Percentiles rank a stretch among this genome's conserved stretches.
These are phyloP conservation scores for Bombus cullumanus DNA, from an alignment of 1,140 invertebrate genomes.

Conservation along the genomic window DNA sequence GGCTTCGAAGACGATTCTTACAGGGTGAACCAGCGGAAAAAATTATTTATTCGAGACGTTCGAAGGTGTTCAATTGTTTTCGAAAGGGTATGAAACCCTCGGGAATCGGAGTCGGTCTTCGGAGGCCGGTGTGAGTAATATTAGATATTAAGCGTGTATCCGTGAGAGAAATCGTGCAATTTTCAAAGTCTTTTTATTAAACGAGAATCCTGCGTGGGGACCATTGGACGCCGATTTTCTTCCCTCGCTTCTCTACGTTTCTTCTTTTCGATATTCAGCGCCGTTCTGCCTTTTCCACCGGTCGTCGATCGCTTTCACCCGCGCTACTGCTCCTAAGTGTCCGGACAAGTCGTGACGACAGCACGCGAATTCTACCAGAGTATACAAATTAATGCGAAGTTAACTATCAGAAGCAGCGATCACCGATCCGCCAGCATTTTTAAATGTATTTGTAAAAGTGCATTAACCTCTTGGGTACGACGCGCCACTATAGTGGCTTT, in stretches of 20 bases:
- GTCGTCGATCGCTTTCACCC: too few relatives aligned
- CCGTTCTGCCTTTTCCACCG: too few relatives aligned
- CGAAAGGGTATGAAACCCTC: constrained; percentile 38
- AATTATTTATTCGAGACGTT: constrained; percentile 18
- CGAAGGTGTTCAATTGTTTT: neutral
- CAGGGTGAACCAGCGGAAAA: neutral
- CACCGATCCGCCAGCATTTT: too few relatives aligned
- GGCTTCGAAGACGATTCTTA: constrained; percentile 26
- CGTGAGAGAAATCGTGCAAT: constrained; percentile 76
- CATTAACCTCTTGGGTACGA: too few relatives aligned
- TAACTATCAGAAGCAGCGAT: too few relatives aligned
- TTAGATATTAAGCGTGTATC: constrained; percentile 18
- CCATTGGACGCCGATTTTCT: constrained; percentile 50
- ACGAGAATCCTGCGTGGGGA: constrained; percentile 61
- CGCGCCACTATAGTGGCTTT: too few relatives aligned
- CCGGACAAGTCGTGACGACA: too few relatives aligned
- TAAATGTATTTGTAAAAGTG: too few relatives aligned
- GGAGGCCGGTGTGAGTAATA: neutral
- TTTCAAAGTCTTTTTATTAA: constrained; percentile 68
- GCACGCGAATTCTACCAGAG: too few relatives aligned
- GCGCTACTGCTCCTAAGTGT: too few relatives aligned
- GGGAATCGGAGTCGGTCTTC: constrained; percentile 19
- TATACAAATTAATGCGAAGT: too few relatives aligned
- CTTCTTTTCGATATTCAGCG: neutral
- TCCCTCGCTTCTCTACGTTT: neutral